A percentile compares a stretch with the other conserved stretches of the same genome.
Conservation (phyloP, 37 sponge, comb jelly and placozoan species). For the Mnemiopsis leidyi region DNA sequence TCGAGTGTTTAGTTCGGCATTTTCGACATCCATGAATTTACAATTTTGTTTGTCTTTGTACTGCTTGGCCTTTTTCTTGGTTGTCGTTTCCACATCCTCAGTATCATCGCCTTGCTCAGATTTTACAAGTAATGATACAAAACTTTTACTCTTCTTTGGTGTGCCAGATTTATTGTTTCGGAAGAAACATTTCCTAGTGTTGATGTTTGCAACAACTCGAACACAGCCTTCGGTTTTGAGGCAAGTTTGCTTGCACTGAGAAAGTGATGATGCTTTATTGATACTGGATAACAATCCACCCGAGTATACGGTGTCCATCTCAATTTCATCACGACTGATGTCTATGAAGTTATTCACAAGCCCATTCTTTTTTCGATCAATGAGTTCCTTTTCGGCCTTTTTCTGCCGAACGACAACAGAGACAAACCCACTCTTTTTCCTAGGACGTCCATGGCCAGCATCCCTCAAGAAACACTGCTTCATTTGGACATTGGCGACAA, state of each 20-base stretch:
- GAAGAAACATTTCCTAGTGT: not conserved
- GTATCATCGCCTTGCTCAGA: not conserved
- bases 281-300: not conserved
- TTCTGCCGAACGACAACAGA: not conserved
- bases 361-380: not conserved
- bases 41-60: not conserved
- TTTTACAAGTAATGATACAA: not conserved
- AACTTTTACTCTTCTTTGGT: not conserved
- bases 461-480: not conserved
- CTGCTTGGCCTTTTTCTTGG: not conserved
- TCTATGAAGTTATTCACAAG: not conserved
- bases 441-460: not conserved
- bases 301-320: not conserved
- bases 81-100: not conserved
- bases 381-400: not conserved
- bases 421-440: not conserved
- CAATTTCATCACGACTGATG: conserved; percentile 7
- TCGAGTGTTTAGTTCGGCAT: not conserved
- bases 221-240: not conserved
- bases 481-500: not conserved
- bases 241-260: not conserved
- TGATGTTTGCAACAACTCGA: not conserved
- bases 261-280: not conserved
- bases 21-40: not conserved
- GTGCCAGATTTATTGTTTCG: not conserved